Percentiles rank a stretch among this genome's conserved stretches.
Evolutionary conservation across 2,888 invertebrate species (phyloP).

Genomic region (Xanthorhoe spadicearia): DNA sequence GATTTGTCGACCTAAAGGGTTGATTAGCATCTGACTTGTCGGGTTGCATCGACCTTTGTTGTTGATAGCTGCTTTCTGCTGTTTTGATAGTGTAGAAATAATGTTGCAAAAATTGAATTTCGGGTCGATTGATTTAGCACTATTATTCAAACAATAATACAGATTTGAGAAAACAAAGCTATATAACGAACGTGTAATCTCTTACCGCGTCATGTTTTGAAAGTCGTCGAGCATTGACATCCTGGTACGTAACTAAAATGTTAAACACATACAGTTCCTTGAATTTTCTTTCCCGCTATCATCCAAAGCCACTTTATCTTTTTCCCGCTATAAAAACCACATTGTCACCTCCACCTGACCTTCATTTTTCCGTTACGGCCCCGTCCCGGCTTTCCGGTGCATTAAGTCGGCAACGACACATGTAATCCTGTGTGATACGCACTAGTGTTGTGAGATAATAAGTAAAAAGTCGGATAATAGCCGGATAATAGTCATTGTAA

Average conservation of each 20-base stretch:
- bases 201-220: too few relatives aligned
- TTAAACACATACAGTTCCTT: neutral
- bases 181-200: too few relatives aligned
- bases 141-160: neutral
- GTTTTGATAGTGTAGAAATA: constrained; percentile 56
- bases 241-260: too few relatives aligned
- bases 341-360: constrained; percentile 40
- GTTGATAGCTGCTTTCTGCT: constrained; percentile 59
- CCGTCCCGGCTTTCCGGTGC: constrained; percentile 56
- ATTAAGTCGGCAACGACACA: constrained; percentile 75
- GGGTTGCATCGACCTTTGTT: constrained; percentile 73
- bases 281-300: constrained; percentile 3
- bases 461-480: constrained; percentile 9
- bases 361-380: constrained; percentile 42
- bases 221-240: too few relatives aligned
- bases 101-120: neutral
- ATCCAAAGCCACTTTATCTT: constrained; percentile 30
- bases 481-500: too few relatives aligned
- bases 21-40: constrained; percentile 84
- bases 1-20: constrained; percentile 82
- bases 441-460: constrained; percentile 28
- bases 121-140: neutral
- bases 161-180: too few relatives aligned
- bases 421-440: constrained; percentile 66
- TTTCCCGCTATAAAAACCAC: constrained; percentile 28